Evolutionary conservation across 2,888 invertebrate genomes (phyloP), one percentile per base, ranked within the genome.

Genomic region (Cephus pygmeus): DNA sequence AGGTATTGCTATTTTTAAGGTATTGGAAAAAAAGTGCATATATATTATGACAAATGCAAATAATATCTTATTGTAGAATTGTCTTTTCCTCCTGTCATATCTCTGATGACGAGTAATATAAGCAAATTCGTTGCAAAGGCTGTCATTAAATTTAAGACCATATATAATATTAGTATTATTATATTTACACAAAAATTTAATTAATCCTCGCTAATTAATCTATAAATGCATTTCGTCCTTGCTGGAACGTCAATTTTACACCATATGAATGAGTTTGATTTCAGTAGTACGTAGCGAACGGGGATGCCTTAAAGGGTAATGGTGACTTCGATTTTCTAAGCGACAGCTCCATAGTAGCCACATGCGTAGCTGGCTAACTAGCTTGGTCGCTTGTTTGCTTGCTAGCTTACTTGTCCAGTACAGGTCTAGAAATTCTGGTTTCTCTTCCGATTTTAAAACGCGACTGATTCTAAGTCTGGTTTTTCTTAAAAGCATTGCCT

Each of bases 401-500:
- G 56, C 56, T 56, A 56, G 23, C 56, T 56, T 56, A 56, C 56
- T 56, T 56, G 56, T 9, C 56, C 56, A 23, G 9, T 56, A 12
- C 71, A 15, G 12, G 3, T 34, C 69, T 75, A 69, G 34, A 75
- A 78, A 83, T 80, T 81, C 80, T 77, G 82, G 84, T 85, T 85
- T 83, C 79, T 83, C 85, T 85, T 84, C 82, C 81, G 79, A 82
- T 82, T 82, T 79, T 34, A 77, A 73, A 73, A 56, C 56, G 33
- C 69, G 35, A 68, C 34, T 34, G 56, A 23, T 76, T 30, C 71
- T 73, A 74, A 79, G 80, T 80, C 73, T 69, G 74, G 75, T 79
- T 73, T 75, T 79, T 81, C 78, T 23, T 75, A 78, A 77, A 73
- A 79, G 82, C 83, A 81, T 83, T 83, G 80, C 81, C 81, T 79